These are phyloP conservation scores for Xyrauchen texanus DNA, from an alignment of 2,113 vertebrate genomes.

Conservation along the genomic window DNA sequence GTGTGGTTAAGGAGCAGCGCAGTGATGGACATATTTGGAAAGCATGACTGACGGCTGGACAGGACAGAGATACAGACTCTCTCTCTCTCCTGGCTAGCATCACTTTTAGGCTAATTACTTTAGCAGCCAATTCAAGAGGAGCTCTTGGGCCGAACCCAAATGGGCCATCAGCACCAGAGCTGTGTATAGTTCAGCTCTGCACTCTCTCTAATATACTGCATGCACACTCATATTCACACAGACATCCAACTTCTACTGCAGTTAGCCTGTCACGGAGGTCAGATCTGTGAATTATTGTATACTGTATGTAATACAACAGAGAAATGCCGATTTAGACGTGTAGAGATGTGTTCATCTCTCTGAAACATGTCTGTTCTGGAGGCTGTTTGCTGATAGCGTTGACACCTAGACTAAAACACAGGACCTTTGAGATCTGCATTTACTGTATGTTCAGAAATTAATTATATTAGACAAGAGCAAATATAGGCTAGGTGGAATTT, in stretches of 20 bases:
- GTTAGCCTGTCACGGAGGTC: constrained; percentile 41
- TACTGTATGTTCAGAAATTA: constrained; percentile 45
- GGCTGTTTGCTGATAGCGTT: too few relatives aligned
- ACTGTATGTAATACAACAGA: constrained; percentile 39
- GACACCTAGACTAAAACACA: too few relatives aligned
- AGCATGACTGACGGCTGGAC: constrained; percentile 83
- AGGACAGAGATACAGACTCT: constrained; percentile 59
- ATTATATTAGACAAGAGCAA: constrained; percentile 48
- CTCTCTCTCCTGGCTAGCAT: constrained; percentile 70
- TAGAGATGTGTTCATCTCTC: constrained; percentile 24
- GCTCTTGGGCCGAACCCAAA: constrained; percentile 78
- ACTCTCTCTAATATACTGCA: constrained; percentile 59
- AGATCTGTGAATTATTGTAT: constrained; percentile 31
- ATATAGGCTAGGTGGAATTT: constrained; percentile 42
- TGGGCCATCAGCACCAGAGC: constrained; percentile 70
- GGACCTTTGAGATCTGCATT: neutral
- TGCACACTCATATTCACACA: constrained; percentile 26
- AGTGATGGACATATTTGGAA: constrained; percentile 81
- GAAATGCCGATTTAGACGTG: constrained; percentile 23
- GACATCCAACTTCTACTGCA: neutral
- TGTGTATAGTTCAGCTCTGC: constrained; percentile 67
- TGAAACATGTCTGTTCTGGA: too few relatives aligned
- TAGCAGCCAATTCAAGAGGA: constrained; percentile 77
- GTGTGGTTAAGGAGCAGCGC: constrained; percentile 74
- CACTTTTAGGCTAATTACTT: constrained; percentile 77